phyloP scores from a whole-genome alignment of 2,888 invertebrate species.

The Metellina segmentata region DNA sequence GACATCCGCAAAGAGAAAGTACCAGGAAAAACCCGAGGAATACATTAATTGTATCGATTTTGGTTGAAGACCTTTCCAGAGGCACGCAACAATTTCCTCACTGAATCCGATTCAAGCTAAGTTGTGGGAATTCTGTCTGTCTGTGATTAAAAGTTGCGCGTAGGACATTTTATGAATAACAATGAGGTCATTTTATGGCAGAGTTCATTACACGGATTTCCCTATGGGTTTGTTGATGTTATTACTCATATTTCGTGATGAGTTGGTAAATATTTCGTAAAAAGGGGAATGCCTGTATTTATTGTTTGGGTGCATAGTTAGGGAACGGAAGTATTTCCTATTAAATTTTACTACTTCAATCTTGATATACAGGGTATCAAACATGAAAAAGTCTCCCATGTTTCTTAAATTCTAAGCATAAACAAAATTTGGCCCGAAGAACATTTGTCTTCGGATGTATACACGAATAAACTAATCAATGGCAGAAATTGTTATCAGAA shows the following conservation, averaged over 20 bases:
- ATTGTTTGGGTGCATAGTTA: too few relatives aligned
- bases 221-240: background rate
- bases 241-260: background rate
- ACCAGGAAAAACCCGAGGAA: conserved; percentile 34
- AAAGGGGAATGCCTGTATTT: too few relatives aligned
- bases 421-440: too few relatives aligned
- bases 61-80: background rate
- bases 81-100: conserved; percentile 26
- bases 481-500: too few relatives aligned
- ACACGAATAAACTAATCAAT: too few relatives aligned
- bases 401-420: too few relatives aligned
- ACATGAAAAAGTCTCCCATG: too few relatives aligned
- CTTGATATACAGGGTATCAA: too few relatives aligned
- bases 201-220: background rate
- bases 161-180: background rate
- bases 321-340: too few relatives aligned
- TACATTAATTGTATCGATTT: conserved; percentile 50
- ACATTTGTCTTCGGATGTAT: too few relatives aligned
- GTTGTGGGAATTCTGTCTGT: background rate
- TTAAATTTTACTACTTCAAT: too few relatives aligned
- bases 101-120: background rate
- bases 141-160: background rate
- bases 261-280: background rate
- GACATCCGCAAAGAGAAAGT: conserved; percentile 22
- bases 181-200: background rate